A percentile compares a stretch with the other conserved stretches of the same genome.
phyloP scores from a whole-genome alignment of 2,113 vertebrate genomes.

The Cololabis saira region DNA sequence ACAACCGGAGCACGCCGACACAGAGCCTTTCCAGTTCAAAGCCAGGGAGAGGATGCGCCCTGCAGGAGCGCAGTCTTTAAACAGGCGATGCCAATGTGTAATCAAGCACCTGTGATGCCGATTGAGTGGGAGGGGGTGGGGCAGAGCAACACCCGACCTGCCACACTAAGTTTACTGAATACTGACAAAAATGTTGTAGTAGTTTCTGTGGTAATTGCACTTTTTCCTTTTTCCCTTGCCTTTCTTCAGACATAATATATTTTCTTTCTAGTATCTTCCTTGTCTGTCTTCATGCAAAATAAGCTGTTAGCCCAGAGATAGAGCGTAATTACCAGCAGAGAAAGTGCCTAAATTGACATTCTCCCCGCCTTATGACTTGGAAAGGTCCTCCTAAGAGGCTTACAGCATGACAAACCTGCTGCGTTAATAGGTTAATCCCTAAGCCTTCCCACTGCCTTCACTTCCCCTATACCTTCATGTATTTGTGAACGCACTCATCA shows the following conservation, averaged over 20 bases:
- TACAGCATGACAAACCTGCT: conserved; percentile 66
- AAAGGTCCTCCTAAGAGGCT: conserved; percentile 71
- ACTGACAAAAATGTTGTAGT: too few species aligned
- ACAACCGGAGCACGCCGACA: too few species aligned
- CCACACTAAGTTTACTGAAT: too few species aligned
- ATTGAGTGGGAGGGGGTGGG: too few species aligned
- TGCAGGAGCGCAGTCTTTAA: too few species aligned
- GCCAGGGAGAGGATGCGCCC: too few species aligned
- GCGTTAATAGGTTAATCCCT: conserved; percentile 67
- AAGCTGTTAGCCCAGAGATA: conserved; percentile 52
- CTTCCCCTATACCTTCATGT: conserved; percentile 28
- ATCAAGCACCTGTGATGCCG: too few species aligned
- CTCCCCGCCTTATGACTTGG: conserved; percentile 47
- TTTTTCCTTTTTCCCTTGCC: conserved; percentile 1
- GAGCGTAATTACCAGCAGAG: conserved; percentile 65
- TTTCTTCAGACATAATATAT: conserved; percentile 24
- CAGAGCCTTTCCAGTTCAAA: too few species aligned
- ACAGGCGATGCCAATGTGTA: too few species aligned
- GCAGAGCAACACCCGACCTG: too few species aligned
- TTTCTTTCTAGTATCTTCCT: conserved; percentile 25
- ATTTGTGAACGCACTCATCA: conserved; percentile 17
- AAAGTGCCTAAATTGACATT: conserved; percentile 71
- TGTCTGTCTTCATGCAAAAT: conserved; percentile 45
- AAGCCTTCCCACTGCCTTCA: conserved; percentile 43
- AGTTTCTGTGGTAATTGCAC: neutral